These are phyloP conservation scores for Dallia pectoralis DNA, from an alignment of 2,797 vertebrate genomes.

Conservation along the genomic window DNA sequence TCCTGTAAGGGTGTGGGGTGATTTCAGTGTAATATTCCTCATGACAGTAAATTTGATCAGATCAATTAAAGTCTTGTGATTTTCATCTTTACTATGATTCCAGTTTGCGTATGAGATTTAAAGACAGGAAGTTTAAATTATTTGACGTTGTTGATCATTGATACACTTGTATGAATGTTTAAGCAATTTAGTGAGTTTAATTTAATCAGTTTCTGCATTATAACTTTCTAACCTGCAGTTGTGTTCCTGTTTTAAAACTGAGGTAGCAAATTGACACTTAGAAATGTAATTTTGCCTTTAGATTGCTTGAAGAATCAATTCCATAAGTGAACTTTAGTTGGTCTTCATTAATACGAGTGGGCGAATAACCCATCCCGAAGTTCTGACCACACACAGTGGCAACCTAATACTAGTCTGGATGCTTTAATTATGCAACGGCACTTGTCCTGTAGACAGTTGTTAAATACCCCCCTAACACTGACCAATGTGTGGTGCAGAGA, in stretches of 20 bases:
- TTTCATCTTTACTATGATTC: not conserved
- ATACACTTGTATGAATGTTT: too few species aligned
- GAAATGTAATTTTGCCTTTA: too few species aligned
- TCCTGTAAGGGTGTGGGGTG: not conserved
- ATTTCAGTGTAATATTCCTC: not conserved
- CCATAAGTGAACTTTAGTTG: not conserved
- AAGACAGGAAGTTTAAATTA: not conserved
- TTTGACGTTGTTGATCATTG: not conserved
- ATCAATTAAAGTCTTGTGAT: not conserved
- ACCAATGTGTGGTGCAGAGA: not conserved
- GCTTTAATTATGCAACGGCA: conserved; percentile 45
- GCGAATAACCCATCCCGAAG: too few species aligned
- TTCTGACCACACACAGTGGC: conserved; percentile 12
- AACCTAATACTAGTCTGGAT: conserved; percentile 31
- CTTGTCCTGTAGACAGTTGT: conserved; percentile 34
- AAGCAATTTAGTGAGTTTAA: too few species aligned
- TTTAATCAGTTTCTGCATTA: too few species aligned
- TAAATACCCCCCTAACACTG: conserved; percentile 22
- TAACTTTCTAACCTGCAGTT: too few species aligned
- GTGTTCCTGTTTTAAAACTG: too few species aligned
- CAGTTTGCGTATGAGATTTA: not conserved
- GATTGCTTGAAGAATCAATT: not conserved
- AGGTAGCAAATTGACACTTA: too few species aligned
- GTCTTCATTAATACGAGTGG: not conserved
- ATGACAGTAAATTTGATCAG: not conserved